These are phyloP conservation scores for Cephus rjabovi DNA, from an alignment of 2,888 invertebrate genomes.

Conservation along the genomic window DNA sequence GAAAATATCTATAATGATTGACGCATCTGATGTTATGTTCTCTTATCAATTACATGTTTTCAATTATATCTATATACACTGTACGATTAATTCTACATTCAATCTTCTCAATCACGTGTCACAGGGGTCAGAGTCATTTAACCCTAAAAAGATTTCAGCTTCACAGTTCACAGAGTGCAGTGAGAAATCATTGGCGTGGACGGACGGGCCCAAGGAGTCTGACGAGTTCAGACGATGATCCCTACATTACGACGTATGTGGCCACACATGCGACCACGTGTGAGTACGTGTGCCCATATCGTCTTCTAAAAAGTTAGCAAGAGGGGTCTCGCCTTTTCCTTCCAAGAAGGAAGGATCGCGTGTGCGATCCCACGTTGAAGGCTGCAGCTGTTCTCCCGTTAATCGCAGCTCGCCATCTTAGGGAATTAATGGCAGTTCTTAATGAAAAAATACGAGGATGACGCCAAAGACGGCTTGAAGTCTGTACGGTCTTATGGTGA, in stretches of 20 bases:
- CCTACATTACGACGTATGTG: not conserved
- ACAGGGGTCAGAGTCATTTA: not conserved
- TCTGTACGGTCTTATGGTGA: not conserved
- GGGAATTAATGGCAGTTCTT: constrained; percentile 30
- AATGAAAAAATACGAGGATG: constrained; percentile 15
- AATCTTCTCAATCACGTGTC: not conserved
- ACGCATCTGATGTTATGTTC: not conserved
- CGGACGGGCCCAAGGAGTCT: not conserved
- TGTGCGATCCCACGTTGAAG: constrained; percentile 24
- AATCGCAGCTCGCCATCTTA: constrained; percentile 23
- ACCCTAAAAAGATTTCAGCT: not conserved
- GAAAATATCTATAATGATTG: no score
- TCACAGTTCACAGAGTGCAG: not conserved
- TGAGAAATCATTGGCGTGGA: not conserved
- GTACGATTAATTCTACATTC: not conserved
- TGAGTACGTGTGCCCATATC: not conserved
- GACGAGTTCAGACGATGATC: not conserved
- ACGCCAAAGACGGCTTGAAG: not conserved
- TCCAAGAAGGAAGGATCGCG: constrained; percentile 22
- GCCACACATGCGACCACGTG: not conserved
- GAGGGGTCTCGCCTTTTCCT: constrained; percentile 12
- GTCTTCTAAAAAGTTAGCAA: constrained; percentile 10
- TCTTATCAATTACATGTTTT: not conserved
- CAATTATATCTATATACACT: not conserved
- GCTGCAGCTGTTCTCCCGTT: constrained; percentile 18